Conservation (phyloP, 2,113 vertebrate genomes). For the Gavialis gangeticus region DNA sequence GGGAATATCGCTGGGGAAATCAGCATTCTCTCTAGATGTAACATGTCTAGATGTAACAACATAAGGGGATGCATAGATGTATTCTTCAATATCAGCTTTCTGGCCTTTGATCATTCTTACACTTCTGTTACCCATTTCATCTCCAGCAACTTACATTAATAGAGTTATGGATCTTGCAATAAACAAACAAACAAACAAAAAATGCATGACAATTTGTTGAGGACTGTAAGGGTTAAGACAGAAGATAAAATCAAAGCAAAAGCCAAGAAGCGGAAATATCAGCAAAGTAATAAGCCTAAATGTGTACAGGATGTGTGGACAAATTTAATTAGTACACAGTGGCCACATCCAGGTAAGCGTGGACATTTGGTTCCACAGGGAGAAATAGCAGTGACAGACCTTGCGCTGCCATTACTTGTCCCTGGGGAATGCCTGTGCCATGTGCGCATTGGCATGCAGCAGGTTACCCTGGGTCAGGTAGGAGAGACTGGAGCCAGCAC, state of each 20-base stretch:
- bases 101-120: background rate
- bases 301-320: background rate
- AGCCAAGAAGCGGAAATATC: background rate
- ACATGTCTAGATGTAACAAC: background rate
- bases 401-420: too few species aligned
- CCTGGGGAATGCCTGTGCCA: too few species aligned
- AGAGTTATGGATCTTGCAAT: background rate
- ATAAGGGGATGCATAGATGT: background rate
- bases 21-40: background rate
- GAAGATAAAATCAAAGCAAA: constrained; percentile 11
- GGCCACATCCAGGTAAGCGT: too few species aligned
- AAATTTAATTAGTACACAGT: constrained; percentile 34
- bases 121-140: background rate
- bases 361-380: too few species aligned
- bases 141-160: background rate
- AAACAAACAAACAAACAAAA: background rate
- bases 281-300: background rate
- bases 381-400: too few species aligned
- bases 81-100: background rate
- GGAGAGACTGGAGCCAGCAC: too few species aligned
- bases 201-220: background rate
- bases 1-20: background rate
- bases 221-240: background rate
- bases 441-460: too few species aligned
- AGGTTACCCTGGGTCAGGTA: too few species aligned